These are phyloP conservation scores for Eremophila alpestris DNA, from an alignment of 2,797 vertebrate genomes.

Conservation along the genomic window DNA sequence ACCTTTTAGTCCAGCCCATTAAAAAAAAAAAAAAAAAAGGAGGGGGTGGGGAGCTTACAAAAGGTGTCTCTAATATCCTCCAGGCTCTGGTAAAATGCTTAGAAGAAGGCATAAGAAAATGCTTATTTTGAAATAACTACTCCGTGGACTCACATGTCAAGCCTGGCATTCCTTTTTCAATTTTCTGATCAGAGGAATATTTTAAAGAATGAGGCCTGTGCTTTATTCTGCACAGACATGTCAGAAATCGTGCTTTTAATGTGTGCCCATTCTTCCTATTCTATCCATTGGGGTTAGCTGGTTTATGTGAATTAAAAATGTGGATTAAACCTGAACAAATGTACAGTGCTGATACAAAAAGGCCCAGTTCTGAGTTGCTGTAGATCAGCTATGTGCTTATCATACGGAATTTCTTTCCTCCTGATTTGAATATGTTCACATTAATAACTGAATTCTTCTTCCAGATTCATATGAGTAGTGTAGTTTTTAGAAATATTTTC, in stretches of 20 bases:
- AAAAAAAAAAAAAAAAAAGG: neutral
- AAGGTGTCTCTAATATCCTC: neutral
- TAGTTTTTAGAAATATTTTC: neutral
- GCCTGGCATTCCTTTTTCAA: neutral
- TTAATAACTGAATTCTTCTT: neutral
- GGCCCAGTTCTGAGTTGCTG: neutral
- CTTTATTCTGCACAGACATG: neutral
- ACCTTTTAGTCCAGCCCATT: neutral
- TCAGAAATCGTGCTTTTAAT: neutral
- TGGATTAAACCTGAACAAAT: neutral
- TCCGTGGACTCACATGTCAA: neutral
- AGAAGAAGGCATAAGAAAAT: neutral
- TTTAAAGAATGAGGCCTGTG: conserved; percentile 4
- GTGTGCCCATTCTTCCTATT: neutral
- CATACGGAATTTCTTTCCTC: neutral
- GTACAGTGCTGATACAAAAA: neutral
- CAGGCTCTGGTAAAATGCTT: neutral
- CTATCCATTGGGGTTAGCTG: neutral
- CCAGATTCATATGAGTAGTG: neutral
- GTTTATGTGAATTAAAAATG: neutral
- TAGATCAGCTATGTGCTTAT: neutral
- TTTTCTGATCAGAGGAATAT: neutral
- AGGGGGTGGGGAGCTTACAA: neutral
- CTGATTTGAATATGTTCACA: neutral
- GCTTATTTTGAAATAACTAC: neutral